Base-by-base conservation (phyloP, 1,140 invertebrate species). In the Choristoneura fumiferana region DNA sequence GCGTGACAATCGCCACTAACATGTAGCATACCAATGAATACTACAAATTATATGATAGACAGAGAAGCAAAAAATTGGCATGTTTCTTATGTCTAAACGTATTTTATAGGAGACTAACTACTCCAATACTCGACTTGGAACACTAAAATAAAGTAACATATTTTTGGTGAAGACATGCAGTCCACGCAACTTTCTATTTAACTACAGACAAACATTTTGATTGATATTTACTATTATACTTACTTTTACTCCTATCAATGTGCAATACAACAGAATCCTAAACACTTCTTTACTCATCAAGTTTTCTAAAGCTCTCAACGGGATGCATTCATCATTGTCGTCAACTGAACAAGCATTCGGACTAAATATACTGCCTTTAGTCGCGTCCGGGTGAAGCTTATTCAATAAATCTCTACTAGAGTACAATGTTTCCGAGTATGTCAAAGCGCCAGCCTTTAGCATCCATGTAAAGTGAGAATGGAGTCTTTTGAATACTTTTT, bases 391-490 rank as follows among this genome's bases (percentile, higher is more conserved):
- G 53, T 73, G 54, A 13, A 84, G 55, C 57, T 84, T 85, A 10
- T 76, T 72, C 0, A 88, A 64, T 14, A 89, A 56, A 57, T 82
- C 72, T 55, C 77, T 62, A 65, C 86, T 89, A 49, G 78, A 85
- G 56, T 87, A 84, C 8, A 86, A 60, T 6, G 92, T 92, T 87
- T 94, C 93, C 22, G 92, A 89, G 59, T 93, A 93, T 61, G 92
- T 92, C 58, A 91, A 81, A 1, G 91, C 92, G 18, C 93, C 93
- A 43, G 92, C 91, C 66, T 92, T 92, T n/a, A 94, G 78, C 65
- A 95, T 92, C 93, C 93, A 95, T 9, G 93, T 92, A 70, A 95
- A 93, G 86, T 94, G 92, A 55, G 93, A 91, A 73, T 95, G 95
- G 18, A 95, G 84, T 40, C 91, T 93, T 81, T 89, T 90, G 84